Conservation (phyloP, 2,113 vertebrate genomes). For the Dermatemys mawii region DNA sequence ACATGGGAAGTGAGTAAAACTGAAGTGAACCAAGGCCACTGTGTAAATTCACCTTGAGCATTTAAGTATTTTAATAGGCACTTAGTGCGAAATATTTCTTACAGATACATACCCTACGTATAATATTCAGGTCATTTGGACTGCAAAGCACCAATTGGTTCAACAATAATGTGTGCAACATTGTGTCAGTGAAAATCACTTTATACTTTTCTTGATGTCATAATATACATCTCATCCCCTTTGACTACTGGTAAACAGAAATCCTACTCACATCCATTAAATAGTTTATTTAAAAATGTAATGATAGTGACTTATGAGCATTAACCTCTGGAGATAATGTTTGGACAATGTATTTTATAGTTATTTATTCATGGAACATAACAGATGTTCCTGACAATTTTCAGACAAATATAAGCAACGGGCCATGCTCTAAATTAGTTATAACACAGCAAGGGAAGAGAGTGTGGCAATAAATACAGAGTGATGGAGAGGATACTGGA, state of each 20-base stretch:
- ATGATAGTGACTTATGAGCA: not conserved
- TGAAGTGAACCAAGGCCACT: not conserved
- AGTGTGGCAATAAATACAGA: not conserved
- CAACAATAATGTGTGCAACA: not conserved
- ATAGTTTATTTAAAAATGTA: slow-evolving; percentile 3
- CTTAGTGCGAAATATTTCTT: not conserved
- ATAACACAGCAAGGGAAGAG: not conserved
- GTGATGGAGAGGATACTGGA: not conserved
- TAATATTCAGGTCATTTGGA: not conserved
- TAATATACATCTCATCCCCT: not conserved
- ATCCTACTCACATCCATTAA: not conserved
- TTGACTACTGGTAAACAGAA: not conserved
- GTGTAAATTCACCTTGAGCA: not conserved
- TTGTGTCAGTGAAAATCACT: not conserved
- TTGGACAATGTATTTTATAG: not conserved
- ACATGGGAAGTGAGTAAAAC: not conserved
- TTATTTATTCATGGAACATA: not conserved
- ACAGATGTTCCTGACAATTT: not conserved
- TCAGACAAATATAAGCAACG: not conserved
- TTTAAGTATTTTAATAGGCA: not conserved
- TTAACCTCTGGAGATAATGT: not conserved
- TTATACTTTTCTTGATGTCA: not conserved
- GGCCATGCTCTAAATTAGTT: not conserved
- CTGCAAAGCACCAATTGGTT: fast-evolving
- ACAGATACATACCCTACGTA: not conserved